Base-by-base conservation (phyloP, 1,140 invertebrate genomes). In the Spodoptera litura region DNA sequence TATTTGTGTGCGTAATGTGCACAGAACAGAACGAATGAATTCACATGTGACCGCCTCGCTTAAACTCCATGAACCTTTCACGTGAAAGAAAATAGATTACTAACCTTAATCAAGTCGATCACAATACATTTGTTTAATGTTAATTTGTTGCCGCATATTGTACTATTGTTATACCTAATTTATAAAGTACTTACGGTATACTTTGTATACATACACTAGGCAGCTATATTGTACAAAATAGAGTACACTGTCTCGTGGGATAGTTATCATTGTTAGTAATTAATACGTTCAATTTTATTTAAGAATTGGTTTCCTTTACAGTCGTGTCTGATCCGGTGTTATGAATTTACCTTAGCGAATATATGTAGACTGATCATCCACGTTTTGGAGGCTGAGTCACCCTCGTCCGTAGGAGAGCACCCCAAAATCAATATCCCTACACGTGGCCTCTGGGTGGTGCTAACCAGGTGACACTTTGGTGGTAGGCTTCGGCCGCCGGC, bases 81-180 rank as follows among this genome's bases (percentile, higher is more conserved):
- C 68, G 68, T 71, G 68, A 35, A 68, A 70, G 35, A 71, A 25
- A 66, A 66, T 71, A 15, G 25, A 20, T 10, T 56, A 56, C 13
- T 71, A 56, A 71, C 68, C 68, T 56, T 71, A 71, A 55, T 56
- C 20, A 15, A 27, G 20, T 20, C 52, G 12, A 70, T 55, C 56
- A 71, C 11, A 35, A 56, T 71, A 55, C 25, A 71, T 71, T 71
- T 71, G 44, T 71, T 71, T 71, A 20, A 71, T 52, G 68, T 71
- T 38, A 56, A 70, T 70, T 71, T 6, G 35, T 55, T 68, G 53
- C 52, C 10, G 52, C 15, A 71, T 51, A 38, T 38, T 71, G 52
- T 71, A 70, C 66, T 70, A 71, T 71, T 71, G 68, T 71, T 51
- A 71, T 56, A 44, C 38, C 38, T 44, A 71, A 51, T 15, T 44